phyloP scores from a whole-genome alignment of 2,113 vertebrate genomes.

The Herpailurus yagouaroundi region DNA sequence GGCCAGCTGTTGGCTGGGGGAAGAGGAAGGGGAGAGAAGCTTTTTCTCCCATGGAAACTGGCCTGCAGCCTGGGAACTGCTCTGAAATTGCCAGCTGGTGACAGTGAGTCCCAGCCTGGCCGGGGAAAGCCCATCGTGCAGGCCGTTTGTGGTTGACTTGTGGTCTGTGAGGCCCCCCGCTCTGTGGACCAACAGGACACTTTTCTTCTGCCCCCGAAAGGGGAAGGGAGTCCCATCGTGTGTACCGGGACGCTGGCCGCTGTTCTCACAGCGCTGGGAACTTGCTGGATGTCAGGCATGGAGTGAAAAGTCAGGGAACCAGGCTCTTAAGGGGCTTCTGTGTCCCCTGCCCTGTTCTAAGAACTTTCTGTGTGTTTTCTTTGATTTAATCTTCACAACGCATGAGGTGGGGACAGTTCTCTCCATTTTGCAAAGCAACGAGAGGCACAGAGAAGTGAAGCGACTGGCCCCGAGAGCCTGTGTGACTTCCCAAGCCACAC shows the following conservation, averaged over 20 bases:
- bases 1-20: no score
- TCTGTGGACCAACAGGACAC: background rate
- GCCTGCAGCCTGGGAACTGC: background rate
- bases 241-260: background rate
- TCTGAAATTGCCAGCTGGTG: background rate
- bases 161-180: background rate
- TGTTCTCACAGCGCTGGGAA: background rate
- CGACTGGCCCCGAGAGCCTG: background rate
- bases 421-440: background rate
- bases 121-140: background rate
- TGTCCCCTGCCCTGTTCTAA: background rate
- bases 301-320: background rate
- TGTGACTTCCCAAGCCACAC: background rate
- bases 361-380: background rate
- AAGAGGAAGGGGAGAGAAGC: background rate
- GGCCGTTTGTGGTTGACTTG: background rate
- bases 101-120: background rate
- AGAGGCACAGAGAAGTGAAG: background rate
- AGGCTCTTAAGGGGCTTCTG: background rate
- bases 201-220: background rate
- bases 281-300: background rate
- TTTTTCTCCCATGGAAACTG: background rate
- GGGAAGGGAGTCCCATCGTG: background rate
- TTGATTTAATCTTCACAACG: background rate
- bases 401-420: fast-evolving